Evolutionary conservation across 2,888 invertebrate genomes (phyloP).

Genomic region (Machimus atricapillus): DNA sequence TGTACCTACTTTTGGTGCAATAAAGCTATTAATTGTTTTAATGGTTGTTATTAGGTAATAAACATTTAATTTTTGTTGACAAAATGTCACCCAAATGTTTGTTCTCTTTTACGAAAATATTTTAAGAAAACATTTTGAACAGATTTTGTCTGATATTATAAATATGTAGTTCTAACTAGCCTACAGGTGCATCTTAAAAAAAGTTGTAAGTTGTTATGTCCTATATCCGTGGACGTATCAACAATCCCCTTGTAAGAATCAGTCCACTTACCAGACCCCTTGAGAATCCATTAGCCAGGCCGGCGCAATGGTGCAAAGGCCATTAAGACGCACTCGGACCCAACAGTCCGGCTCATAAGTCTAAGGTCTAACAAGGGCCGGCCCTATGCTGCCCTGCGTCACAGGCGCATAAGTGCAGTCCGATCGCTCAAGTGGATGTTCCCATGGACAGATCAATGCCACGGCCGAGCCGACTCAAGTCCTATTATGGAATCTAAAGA

Average conservation of each 20-base stretch:
- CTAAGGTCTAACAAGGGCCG: constrained; percentile 1
- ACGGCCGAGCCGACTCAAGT: neutral
- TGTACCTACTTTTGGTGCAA: too few species aligned
- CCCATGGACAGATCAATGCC: constrained; percentile 39
- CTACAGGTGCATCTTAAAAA: neutral
- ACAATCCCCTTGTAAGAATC: neutral
- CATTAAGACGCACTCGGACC: constrained; percentile 16
- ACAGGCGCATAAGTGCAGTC: constrained; percentile 13
- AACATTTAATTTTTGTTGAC: too few species aligned
- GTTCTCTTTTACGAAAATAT: too few species aligned
- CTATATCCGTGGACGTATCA: neutral
- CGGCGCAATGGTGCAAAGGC: constrained; percentile 21
- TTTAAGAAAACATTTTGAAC: neutral
- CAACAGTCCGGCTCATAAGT: neutral
- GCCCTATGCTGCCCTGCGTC: neutral
- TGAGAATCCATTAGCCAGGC: constrained; percentile 36
- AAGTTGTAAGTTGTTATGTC: neutral
- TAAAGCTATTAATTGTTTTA: too few species aligned
- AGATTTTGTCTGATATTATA: neutral
- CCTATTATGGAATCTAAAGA: neutral
- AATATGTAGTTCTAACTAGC: neutral
- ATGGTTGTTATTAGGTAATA: too few species aligned
- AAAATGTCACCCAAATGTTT: too few species aligned
- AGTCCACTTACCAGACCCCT: constrained; percentile 30
- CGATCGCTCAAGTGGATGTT: constrained; percentile 37